Conservation (phyloP, 2,888 invertebrate genomes). For the Cheilosia impressa region DNA sequence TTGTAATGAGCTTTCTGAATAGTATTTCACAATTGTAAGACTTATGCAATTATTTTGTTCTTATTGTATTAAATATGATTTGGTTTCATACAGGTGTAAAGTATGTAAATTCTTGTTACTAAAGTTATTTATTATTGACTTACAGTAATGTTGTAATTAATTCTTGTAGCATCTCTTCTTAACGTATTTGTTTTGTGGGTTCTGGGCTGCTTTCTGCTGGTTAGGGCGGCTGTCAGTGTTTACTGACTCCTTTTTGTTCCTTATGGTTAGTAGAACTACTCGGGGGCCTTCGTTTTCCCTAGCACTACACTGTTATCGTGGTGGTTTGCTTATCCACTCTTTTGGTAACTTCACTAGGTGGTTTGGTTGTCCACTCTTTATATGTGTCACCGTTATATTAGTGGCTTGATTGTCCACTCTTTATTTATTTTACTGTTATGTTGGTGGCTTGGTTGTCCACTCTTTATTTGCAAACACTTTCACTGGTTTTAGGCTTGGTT, state of each 20-base stretch:
- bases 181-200: too few relatives aligned
- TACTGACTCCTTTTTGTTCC: slow-evolving; percentile 16
- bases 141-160: too few relatives aligned
- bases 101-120: too few relatives aligned
- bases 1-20: neutral
- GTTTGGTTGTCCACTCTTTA: neutral
- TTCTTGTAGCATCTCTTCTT: too few relatives aligned
- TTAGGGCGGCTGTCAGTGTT: neutral
- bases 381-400: too few relatives aligned
- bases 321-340: neutral
- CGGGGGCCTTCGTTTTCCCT: slow-evolving; percentile 11
- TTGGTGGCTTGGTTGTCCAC: too few relatives aligned
- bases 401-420: too few relatives aligned
- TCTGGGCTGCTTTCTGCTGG: slow-evolving; percentile 4
- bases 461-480: too few relatives aligned
- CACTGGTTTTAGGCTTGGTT: too few relatives aligned
- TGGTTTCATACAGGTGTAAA: neutral
- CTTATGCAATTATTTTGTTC: neutral
- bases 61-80: neutral
- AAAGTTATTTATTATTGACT: too few relatives aligned
- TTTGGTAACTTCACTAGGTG: neutral
- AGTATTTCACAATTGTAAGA: neutral
- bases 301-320: slow-evolving; percentile 1
- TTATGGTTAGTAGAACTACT: slow-evolving; percentile 3
- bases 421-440: too few relatives aligned